These are phyloP conservation scores for Polia nebulosa DNA, from an alignment of 2,888 invertebrate genomes.

Conservation along the genomic window DNA sequence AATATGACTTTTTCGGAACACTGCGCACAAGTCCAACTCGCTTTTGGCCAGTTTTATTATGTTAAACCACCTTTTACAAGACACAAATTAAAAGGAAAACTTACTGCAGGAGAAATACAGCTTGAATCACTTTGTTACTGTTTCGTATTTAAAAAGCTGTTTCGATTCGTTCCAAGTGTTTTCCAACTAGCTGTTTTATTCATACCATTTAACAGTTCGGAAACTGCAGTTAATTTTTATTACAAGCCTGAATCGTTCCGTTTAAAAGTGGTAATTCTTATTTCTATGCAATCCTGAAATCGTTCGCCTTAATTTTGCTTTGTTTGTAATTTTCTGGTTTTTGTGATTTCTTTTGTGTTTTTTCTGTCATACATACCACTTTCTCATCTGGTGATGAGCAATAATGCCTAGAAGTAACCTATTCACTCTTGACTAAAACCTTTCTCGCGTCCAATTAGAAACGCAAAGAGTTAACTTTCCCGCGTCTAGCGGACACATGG, in stretches of 20 bases:
- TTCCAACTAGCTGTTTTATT: slow-evolving; percentile 58
- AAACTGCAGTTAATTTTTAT: slow-evolving; percentile 56
- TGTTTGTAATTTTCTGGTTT: not conserved
- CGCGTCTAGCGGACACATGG: too few species aligned
- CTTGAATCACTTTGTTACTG: slow-evolving; percentile 23
- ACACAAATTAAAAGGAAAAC: not conserved
- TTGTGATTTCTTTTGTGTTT: not conserved
- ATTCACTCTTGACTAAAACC: too few species aligned
- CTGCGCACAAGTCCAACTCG: too few species aligned
- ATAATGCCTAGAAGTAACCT: too few species aligned
- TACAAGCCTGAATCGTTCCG: slow-evolving; percentile 31
- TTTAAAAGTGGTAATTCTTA: slow-evolving; percentile 49
- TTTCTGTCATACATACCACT: too few species aligned
- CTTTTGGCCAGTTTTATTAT: too few species aligned
- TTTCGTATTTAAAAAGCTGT: slow-evolving; percentile 55
- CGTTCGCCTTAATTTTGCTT: not conserved
- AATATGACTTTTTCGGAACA: too few species aligned
- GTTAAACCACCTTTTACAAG: too few species aligned
- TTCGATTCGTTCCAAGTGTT: slow-evolving; percentile 54
- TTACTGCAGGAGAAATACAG: slow-evolving; percentile 5
- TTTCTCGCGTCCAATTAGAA: too few species aligned
- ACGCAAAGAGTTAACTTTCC: too few species aligned
- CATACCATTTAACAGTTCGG: slow-evolving; percentile 52
- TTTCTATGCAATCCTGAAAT: slow-evolving; percentile 32
- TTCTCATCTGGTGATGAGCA: too few species aligned